Evolutionary conservation across 2,113 vertebrate species (phyloP).

Genomic region (Xerus inauris): DNA sequence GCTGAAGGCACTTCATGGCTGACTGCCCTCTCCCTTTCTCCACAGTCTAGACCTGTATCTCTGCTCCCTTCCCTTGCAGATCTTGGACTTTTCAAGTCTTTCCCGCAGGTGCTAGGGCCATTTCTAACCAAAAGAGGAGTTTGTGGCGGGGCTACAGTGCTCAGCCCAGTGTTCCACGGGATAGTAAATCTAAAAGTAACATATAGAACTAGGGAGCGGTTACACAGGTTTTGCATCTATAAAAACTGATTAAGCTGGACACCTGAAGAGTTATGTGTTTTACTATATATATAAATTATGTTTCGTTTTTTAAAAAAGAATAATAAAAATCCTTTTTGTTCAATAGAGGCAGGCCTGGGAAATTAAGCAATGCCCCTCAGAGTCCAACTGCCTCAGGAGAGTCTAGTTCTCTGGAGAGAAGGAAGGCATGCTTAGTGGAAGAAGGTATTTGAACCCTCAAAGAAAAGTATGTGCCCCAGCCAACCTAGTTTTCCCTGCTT

Average conservation of each 20-base stretch:
- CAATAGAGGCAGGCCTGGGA: not conserved
- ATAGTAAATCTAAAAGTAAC: not conserved
- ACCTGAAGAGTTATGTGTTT: not conserved
- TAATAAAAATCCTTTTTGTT: not conserved
- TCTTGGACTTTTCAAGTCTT: not conserved
- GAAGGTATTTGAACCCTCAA: not conserved
- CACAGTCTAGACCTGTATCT: not conserved
- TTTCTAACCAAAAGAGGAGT: not conserved
- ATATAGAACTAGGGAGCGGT: not conserved
- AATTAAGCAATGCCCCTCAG: not conserved
- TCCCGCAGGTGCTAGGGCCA: not conserved
- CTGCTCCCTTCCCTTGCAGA: not conserved
- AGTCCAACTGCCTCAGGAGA: not conserved
- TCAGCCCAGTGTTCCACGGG: not conserved
- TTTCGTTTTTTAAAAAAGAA: not conserved
- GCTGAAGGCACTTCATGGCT: not conserved
- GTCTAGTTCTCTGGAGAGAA: not conserved
- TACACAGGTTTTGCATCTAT: not conserved
- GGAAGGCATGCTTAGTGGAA: rapidly evolving
- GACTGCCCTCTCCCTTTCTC: not conserved
- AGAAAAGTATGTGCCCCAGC: not conserved
- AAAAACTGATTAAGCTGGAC: not conserved
- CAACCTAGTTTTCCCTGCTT: not conserved
- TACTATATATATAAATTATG: not conserved
- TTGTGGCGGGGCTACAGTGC: not conserved